Percentiles rank a stretch among this genome's conserved stretches.
These are phyloP conservation scores for Sinodicranocentrus sp. DNA, from an alignment of 2,888 invertebrate species.

Conservation along the genomic window DNA sequence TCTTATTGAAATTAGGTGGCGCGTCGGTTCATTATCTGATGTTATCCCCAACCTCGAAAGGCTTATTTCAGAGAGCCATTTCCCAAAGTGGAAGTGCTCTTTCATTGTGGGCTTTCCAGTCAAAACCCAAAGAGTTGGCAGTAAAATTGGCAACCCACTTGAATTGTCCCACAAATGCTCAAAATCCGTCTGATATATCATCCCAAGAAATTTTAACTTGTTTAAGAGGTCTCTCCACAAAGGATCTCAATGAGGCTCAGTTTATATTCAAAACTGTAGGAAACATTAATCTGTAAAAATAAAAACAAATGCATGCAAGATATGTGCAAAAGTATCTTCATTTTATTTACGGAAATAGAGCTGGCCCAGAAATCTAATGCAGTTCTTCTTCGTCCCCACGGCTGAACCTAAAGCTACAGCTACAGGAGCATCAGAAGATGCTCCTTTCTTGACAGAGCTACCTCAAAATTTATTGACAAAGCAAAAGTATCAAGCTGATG, in stretches of 20 bases:
- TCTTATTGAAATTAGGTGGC: too few species aligned
- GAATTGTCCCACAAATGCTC: conserved; percentile 10
- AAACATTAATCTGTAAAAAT: too few species aligned
- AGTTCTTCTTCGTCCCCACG: conserved; percentile 21
- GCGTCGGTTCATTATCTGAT: conserved; percentile 12
- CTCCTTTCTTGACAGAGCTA: conserved; percentile 28
- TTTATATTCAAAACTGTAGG: neutral
- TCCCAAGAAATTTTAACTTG: conserved; percentile 42
- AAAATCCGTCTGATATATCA: neutral
- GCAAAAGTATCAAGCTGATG: neutral
- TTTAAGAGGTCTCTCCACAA: neutral
- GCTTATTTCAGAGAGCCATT: conserved; percentile 34
- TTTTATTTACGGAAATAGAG: neutral
- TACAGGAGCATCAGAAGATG: neutral
- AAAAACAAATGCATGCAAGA: too few species aligned
- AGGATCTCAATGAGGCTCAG: conserved; percentile 24
- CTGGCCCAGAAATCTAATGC: neutral
- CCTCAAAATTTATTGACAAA: neutral
- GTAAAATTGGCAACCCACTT: neutral
- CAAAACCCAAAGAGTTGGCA: conserved; percentile 19
- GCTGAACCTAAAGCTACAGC: too few species aligned
- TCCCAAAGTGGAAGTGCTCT: conserved; percentile 36
- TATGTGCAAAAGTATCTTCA: too few species aligned
- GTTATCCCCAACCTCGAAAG: conserved; percentile 10
- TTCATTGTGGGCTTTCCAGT: conserved; percentile 8